Conservation (phyloP, 2,797 vertebrate genomes). For the Pangasius krempfi region DNA sequence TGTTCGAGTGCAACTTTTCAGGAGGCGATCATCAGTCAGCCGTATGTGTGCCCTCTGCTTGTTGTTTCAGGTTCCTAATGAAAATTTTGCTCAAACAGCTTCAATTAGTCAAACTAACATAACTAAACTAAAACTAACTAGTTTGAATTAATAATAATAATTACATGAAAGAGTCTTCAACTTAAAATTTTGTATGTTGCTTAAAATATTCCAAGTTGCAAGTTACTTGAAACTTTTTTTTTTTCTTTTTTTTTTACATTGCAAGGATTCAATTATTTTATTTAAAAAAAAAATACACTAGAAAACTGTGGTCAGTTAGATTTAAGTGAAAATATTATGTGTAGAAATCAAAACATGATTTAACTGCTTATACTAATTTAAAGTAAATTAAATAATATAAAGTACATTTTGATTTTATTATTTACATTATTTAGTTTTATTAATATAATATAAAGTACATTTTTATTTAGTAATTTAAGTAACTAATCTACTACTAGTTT, state of each 20-base stretch:
- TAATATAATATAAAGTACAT: no score
- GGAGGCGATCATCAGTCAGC: not conserved
- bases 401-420: no score
- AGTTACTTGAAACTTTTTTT: no score
- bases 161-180: no score
- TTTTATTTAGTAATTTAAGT: not conserved
- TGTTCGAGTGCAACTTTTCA: not conserved
- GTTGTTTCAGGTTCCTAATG: not conserved
- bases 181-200: no score
- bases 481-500: not conserved
- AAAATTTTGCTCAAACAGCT: not conserved
- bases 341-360: not conserved
- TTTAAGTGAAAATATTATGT: not conserved
- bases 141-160: no score
- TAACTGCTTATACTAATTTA: not conserved
- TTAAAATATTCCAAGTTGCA: no score
- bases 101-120: no score
- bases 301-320: not conserved
- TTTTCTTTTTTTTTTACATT: no score
- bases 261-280: not conserved
- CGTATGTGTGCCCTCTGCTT: not conserved
- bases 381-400: not conserved
- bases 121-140: no score
- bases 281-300: not conserved
- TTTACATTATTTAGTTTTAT: no score